These are phyloP conservation scores for Bucco capensis DNA, from an alignment of 2,113 vertebrate genomes.

Conservation along the genomic window DNA sequence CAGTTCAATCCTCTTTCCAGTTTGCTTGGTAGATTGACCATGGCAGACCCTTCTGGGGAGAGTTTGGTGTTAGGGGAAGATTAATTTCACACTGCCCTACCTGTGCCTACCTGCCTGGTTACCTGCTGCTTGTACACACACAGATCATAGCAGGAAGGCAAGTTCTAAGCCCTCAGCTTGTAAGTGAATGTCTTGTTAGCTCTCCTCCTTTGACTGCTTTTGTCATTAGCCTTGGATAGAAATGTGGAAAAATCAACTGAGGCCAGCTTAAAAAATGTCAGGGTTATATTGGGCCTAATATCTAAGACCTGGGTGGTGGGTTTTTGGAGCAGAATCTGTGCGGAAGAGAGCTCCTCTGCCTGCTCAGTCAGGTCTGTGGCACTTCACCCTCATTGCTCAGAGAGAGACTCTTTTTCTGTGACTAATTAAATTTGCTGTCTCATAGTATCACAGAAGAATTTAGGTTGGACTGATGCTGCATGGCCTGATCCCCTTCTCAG, in stretches of 20 bases:
- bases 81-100: background rate
- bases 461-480: background rate
- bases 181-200: background rate
- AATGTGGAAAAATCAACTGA: background rate
- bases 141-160: background rate
- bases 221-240: background rate
- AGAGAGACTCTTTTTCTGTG: background rate
- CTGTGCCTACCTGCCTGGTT: background rate
- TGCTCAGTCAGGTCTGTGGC: background rate
- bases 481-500: background rate
- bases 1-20: fast-evolving
- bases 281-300: fast-evolving
- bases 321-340: background rate
- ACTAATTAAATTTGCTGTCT: background rate
- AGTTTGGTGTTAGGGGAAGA: background rate
- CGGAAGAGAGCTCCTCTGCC: background rate
- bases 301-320: background rate
- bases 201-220: background rate
- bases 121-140: background rate
- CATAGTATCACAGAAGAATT: background rate
- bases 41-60: background rate
- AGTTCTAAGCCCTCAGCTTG: background rate
- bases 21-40: background rate
- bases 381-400: fast-evolving
- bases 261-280: background rate